Conservation (phyloP, 92 coral and sea anemone genomes). For the Nematostella vectensis region DNA sequence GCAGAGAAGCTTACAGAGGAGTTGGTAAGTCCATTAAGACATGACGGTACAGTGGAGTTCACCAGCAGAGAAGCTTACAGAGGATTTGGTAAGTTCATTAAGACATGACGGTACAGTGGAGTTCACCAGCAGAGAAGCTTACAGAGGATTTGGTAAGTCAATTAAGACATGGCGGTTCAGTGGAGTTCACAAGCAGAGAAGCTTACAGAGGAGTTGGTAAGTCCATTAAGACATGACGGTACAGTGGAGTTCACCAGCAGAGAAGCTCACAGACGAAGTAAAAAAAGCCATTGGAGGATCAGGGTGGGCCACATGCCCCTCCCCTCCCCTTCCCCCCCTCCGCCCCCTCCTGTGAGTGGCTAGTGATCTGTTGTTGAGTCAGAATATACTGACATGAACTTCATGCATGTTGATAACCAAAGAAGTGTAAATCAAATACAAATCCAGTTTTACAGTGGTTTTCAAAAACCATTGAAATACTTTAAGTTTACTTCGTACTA, state of each 20-base stretch:
- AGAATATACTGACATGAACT: background rate
- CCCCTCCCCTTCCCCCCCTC: too few species aligned
- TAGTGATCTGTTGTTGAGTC: background rate
- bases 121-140: background rate
- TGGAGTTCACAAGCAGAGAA: background rate
- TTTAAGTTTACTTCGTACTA: too few species aligned
- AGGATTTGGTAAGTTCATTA: background rate
- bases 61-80: background rate
- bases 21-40: background rate
- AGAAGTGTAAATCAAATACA: background rate
- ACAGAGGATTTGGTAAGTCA: background rate
- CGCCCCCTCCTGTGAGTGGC: too few species aligned
- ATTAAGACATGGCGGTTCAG: background rate
- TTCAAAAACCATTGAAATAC: background rate
- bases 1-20: background rate
- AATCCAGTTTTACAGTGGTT: background rate
- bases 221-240: background rate
- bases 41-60: too few species aligned
- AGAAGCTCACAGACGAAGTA: slow-evolving; percentile 91
- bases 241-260: slow-evolving; percentile 54
- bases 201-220: background rate
- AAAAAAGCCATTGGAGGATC: too few species aligned
- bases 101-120: background rate
- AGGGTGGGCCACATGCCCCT: too few species aligned
- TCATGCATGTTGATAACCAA: background rate